Evolutionary conservation across 2,888 invertebrate species (phyloP).

Genomic region (Isoperla grammatica): DNA sequence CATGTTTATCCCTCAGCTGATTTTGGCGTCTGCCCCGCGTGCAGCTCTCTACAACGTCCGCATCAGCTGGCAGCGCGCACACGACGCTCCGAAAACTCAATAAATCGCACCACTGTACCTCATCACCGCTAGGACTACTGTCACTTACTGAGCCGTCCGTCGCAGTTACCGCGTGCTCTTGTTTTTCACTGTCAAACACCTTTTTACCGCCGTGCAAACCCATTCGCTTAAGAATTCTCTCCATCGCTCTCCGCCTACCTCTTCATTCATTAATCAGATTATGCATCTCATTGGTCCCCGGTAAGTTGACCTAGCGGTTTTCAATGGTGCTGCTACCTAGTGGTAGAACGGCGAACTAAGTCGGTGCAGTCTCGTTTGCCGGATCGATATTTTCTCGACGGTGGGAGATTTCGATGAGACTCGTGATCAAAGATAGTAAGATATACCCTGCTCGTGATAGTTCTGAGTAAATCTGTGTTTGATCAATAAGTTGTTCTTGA

Average conservation of each 20-base stretch:
- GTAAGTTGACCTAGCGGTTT: too few relatives aligned
- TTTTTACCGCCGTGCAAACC: conserved; percentile 31
- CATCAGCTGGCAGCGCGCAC: conserved; percentile 21
- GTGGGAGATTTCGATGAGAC: too few relatives aligned
- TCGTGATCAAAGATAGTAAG: too few relatives aligned
- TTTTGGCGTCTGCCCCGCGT: conserved; percentile 20
- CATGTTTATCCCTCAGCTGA: conserved; percentile 6
- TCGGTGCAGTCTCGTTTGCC: too few relatives aligned
- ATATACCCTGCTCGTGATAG: too few relatives aligned
- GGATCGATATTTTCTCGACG: too few relatives aligned
- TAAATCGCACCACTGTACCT: conserved; percentile 30
- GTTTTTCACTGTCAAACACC: conserved; percentile 24
- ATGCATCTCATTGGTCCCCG: too few relatives aligned
- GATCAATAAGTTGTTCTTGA: too few relatives aligned
- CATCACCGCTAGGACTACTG: conserved; percentile 20
- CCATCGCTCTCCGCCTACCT: conserved; percentile 37
- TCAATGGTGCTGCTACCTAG: too few relatives aligned
- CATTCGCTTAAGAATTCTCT: conserved; percentile 37
- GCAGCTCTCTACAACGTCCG: conserved; percentile 13
- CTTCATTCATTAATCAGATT: too few relatives aligned
- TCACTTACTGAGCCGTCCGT: conserved; percentile 29
- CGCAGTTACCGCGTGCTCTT: conserved; percentile 19
- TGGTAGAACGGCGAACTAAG: too few relatives aligned
- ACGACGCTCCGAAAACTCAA: conserved; percentile 29
- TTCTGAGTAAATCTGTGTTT: too few relatives aligned